phyloP scores from a whole-genome alignment of 2,797 vertebrate genomes.

The Acridotheres tristis region DNA sequence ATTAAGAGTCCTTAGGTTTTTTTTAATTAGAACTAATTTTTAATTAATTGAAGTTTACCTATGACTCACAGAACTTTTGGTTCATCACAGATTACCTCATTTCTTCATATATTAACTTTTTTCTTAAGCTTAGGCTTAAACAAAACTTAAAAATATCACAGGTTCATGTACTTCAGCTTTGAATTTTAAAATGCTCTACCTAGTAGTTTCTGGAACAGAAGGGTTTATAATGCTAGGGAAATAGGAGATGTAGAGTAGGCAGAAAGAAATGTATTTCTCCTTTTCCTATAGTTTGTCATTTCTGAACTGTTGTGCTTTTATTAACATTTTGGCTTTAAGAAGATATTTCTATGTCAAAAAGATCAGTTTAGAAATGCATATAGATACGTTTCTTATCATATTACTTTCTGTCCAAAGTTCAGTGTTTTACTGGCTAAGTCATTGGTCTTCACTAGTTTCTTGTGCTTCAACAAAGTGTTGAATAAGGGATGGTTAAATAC shows the following conservation, averaged over 20 bases:
- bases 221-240: neutral
- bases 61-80: neutral
- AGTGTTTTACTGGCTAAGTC: neutral
- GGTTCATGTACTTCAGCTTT: neutral
- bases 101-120: neutral
- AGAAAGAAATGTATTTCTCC: neutral
- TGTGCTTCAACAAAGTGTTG: neutral
- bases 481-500: neutral
- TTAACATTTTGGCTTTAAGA: neutral
- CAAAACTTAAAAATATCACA: neutral
- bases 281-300: neutral
- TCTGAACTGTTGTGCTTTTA: neutral
- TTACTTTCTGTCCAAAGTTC: neutral
- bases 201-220: neutral
- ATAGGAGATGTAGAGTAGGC: neutral
- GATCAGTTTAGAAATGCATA: neutral
- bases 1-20: neutral
- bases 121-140: neutral
- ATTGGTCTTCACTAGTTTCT: neutral
- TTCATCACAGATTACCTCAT: neutral
- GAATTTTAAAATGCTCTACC: neutral
- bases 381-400: neutral
- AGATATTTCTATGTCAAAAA: neutral
- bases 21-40: neutral
- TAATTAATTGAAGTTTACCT: neutral